Percentiles rank a stretch among this genome's conserved stretches.
Evolutionary conservation across 2,113 vertebrate species (phyloP).

Genomic region (Pterocles gutturalis): DNA sequence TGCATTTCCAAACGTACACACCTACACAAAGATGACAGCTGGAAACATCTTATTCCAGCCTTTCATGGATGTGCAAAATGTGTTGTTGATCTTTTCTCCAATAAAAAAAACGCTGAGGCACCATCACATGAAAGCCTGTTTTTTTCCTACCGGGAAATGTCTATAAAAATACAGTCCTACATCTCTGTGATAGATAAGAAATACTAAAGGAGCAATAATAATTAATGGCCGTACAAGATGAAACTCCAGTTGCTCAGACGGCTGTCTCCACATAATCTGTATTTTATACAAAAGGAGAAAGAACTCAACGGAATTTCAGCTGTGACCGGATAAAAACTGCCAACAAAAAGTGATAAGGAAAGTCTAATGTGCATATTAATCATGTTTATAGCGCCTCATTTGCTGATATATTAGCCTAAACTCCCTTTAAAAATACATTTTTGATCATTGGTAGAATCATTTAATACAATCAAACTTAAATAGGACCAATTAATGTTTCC

Average conservation of each 20-base stretch:
- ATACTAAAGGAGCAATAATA: constrained; percentile 84
- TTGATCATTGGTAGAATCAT: constrained; percentile 77
- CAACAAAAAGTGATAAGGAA: constrained; percentile 87
- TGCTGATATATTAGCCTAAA: constrained; percentile 87
- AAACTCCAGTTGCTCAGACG: constrained; percentile 86
- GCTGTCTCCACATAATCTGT: constrained; percentile 89
- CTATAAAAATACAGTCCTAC: constrained; percentile 76
- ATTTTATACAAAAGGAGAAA: constrained; percentile 87
- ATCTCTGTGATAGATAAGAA: constrained; percentile 83
- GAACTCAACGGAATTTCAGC: constrained; percentile 84
- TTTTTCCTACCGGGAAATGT: constrained; percentile 72
- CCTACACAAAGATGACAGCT: background rate
- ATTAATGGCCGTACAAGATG: constrained; percentile 87
- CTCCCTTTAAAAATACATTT: constrained; percentile 82
- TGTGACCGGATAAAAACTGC: constrained; percentile 86
- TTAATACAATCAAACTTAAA: constrained; percentile 73
- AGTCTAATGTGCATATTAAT: constrained; percentile 90
- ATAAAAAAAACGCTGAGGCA: constrained; percentile 50
- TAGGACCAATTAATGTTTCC: constrained; percentile 75
- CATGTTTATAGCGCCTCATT: constrained; percentile 89
- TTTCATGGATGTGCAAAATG: constrained; percentile 30
- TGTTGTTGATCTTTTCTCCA: constrained; percentile 43
- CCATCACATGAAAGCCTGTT: constrained; percentile 9
- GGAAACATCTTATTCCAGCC: background rate
- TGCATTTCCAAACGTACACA: background rate